A percentile compares a stretch with the other conserved stretches of the same genome.
Evolutionary conservation across 2,888 invertebrate species (phyloP).

Genomic region (Plagodis dolabraria): DNA sequence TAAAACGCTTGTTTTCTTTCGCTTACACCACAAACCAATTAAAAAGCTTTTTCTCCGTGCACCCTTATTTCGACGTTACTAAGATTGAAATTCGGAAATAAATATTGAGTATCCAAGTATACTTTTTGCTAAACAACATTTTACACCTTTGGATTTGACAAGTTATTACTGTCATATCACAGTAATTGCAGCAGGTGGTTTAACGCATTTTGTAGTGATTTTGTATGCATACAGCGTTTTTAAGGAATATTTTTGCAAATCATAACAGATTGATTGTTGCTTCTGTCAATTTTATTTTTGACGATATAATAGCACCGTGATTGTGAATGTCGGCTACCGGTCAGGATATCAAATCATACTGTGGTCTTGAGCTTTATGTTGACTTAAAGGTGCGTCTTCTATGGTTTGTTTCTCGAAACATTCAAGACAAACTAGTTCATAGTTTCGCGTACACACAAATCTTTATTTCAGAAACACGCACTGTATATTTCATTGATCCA

Average conservation of each 20-base stretch:
- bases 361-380: too few relatives aligned
- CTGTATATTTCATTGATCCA: too few relatives aligned
- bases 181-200: slow-evolving; percentile 30
- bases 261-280: too few relatives aligned
- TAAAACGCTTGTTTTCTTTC: slow-evolving; percentile 8
- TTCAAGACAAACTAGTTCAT: too few relatives aligned
- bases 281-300: too few relatives aligned
- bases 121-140: slow-evolving; percentile 28
- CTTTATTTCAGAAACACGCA: too few relatives aligned
- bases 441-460: too few relatives aligned
- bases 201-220: slow-evolving; percentile 11
- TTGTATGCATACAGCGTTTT: slow-evolving; percentile 1
- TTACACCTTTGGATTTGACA: slow-evolving; percentile 36
- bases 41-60: slow-evolving; percentile 12
- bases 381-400: too few relatives aligned
- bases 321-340: too few relatives aligned
- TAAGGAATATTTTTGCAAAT: not conserved
- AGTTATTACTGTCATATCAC: slow-evolving; percentile 41
- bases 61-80: slow-evolving; percentile 6
- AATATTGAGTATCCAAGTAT: not conserved
- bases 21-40: slow-evolving; percentile 29
- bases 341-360: too few relatives aligned
- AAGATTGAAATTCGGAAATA: slow-evolving; percentile 20
- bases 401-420: too few relatives aligned
- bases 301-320: too few relatives aligned